Percentiles rank a stretch among this genome's conserved stretches.
phyloP scores from a whole-genome alignment of 2,113 vertebrate genomes.

The Alligator mississippiensis region DNA sequence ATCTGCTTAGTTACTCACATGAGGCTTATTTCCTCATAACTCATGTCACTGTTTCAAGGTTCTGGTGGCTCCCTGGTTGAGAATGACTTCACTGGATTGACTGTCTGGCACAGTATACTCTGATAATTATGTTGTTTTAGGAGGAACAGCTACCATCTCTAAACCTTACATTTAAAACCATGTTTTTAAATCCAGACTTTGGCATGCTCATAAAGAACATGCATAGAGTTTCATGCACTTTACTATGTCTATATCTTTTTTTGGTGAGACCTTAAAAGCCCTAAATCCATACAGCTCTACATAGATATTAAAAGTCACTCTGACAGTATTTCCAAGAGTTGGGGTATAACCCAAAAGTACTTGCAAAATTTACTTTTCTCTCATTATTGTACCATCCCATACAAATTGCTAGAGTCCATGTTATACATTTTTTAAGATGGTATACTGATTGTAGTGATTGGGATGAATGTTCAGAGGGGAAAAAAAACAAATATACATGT shows the following conservation, averaged over 20 bases:
- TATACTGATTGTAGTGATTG: background rate
- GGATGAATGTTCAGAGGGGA: background rate
- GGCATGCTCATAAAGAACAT: no score
- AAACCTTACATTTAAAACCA: background rate
- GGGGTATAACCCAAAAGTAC: background rate
- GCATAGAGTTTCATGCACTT: background rate
- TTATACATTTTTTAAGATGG: background rate
- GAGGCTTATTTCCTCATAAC: no score
- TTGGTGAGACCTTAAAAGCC: background rate
- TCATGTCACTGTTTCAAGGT: no score
- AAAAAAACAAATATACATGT: background rate
- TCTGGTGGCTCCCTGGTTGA: no score
- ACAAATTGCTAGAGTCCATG: no score
- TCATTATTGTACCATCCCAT: background rate
- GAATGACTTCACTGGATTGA: no score
- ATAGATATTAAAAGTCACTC: background rate
- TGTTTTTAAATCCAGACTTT: background rate
- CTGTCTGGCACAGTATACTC: background rate
- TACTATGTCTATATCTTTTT: accelerated
- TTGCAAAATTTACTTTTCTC: background rate
- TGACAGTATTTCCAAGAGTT: background rate
- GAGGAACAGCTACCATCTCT: background rate
- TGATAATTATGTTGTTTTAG: background rate
- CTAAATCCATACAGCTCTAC: background rate
- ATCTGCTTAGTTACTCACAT: no score